Conservation (phyloP, 2,888 invertebrate genomes). For the Athrips mouffetella region DNA sequence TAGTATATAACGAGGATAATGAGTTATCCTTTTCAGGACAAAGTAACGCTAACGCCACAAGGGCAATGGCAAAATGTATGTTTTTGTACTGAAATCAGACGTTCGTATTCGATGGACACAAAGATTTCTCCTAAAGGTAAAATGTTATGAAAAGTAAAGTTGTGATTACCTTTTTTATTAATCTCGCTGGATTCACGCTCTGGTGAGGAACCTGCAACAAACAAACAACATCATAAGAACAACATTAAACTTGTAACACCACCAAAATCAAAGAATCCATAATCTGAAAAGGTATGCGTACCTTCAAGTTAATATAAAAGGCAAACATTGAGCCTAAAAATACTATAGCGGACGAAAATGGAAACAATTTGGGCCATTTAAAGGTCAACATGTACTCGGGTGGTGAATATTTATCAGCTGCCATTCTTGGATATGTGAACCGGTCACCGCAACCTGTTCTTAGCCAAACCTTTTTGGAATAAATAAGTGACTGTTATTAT, state of each 20-base stretch:
- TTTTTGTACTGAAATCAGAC: slow-evolving; percentile 13
- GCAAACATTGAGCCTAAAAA: slow-evolving; percentile 8
- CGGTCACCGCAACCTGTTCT: slow-evolving; percentile 55
- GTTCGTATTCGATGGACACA: slow-evolving; percentile 6
- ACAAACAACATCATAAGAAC: slow-evolving; percentile 18
- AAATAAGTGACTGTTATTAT: slow-evolving; percentile 45
- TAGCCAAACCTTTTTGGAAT: slow-evolving; percentile 50
- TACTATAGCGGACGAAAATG: slow-evolving; percentile 30
- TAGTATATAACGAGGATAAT: too few relatives aligned
- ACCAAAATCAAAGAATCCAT: slow-evolving; percentile 13
- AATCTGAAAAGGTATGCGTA: background rate
- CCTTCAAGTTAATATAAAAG: background rate
- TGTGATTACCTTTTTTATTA: slow-evolving; percentile 63
- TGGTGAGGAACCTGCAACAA: slow-evolving; percentile 65
- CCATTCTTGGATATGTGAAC: slow-evolving; percentile 36
- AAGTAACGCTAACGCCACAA: too few relatives aligned
- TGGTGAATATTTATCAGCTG: slow-evolving; percentile 55
- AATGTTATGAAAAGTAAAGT: slow-evolving; percentile 16
- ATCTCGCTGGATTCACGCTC: slow-evolving; percentile 61
- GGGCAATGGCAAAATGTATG: too few relatives aligned
- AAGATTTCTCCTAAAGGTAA: slow-evolving; percentile 25
- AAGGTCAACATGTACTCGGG: slow-evolving; percentile 53
- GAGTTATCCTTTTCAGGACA: too few relatives aligned
- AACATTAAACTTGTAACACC: slow-evolving; percentile 14
- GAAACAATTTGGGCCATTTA: slow-evolving; percentile 44